These are phyloP conservation scores for Haliclystus octoradiatus DNA, from an alignment of 30 jellyfish, hydroid and myxozoan species.

Conservation along the genomic window DNA sequence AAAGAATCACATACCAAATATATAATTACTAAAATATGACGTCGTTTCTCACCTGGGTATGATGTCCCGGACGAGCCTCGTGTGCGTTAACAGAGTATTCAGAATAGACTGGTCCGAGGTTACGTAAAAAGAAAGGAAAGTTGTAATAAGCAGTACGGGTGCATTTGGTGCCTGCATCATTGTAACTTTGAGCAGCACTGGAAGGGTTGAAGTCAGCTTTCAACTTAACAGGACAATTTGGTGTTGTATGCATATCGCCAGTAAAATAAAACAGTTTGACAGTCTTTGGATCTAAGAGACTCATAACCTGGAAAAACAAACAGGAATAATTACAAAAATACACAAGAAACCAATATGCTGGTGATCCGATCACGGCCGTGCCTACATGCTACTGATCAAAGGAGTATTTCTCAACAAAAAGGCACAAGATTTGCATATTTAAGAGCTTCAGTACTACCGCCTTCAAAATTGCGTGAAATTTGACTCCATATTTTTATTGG, in stretches of 20 bases:
- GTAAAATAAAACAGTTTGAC: constrained; percentile 80
- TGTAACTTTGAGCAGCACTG: constrained; percentile 88
- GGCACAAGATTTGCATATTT: no score
- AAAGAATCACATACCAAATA: background rate
- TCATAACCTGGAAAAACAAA: constrained; percentile 62
- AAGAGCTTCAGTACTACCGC: no score
- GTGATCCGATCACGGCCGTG: no score
- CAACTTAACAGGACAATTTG: constrained; percentile 85
- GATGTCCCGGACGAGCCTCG: constrained; percentile 99
- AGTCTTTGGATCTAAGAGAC: constrained; percentile 83
- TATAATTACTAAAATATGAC: no score
- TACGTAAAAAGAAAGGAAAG: constrained; percentile 78
- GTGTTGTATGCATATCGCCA: constrained; percentile 89
- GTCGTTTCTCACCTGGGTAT: constrained; percentile 87
- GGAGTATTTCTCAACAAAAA: no score
- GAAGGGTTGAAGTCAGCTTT: constrained; percentile 84
- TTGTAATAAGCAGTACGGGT: constrained; percentile 52
- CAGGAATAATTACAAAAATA: background rate
- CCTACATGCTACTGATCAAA: no score
- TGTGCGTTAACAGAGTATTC: constrained; percentile 97
- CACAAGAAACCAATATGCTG: no score
- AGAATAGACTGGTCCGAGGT: constrained; percentile 90
- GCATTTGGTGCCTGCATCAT: constrained; percentile 58
- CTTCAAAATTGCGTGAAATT: no score
- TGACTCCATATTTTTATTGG: no score